Conservation (phyloP, 2,797 vertebrate species). For the Gila robusta region DNA sequence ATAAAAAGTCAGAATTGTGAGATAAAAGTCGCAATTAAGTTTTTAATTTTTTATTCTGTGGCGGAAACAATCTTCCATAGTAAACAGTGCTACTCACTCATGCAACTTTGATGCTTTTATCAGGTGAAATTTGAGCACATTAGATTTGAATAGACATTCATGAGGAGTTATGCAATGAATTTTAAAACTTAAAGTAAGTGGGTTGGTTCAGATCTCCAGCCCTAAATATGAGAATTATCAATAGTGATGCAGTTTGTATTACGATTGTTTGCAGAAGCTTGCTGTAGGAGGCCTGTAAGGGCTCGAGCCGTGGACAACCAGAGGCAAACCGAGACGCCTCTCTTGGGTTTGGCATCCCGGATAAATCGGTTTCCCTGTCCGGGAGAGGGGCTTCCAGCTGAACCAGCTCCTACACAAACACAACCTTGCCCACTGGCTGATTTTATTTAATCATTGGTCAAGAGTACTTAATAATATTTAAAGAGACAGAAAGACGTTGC, state of each 20-base stretch:
- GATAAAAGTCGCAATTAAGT: no score
- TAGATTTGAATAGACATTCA: no score
- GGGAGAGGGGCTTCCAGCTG: slow-evolving; percentile 77
- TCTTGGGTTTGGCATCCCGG: slow-evolving; percentile 78
- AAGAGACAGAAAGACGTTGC: slow-evolving; percentile 77
- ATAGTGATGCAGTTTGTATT: background rate
- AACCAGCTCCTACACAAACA: slow-evolving; percentile 82
- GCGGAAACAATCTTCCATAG: no score
- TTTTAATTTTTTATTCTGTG: no score
- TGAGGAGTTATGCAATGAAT: no score
- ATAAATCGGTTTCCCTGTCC: slow-evolving; percentile 59
- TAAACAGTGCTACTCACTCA: no score
- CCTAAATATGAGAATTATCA: no score
- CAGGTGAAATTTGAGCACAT: no score
- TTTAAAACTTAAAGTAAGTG: no score
- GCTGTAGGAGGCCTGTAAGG: slow-evolving; percentile 29
- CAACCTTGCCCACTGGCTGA: slow-evolving; percentile 75
- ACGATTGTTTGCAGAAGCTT: background rate
- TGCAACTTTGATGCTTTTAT: no score
- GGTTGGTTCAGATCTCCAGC: no score
- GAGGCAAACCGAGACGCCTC: slow-evolving; percentile 79
- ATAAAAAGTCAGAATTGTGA: no score
- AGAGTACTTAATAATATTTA: slow-evolving; percentile 81
- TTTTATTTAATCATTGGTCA: slow-evolving; percentile 80
- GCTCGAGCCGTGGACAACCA: slow-evolving; percentile 61